Base-by-base conservation (phyloP, 2,113 vertebrate genomes). In the Rhinoderma darwinii region DNA sequence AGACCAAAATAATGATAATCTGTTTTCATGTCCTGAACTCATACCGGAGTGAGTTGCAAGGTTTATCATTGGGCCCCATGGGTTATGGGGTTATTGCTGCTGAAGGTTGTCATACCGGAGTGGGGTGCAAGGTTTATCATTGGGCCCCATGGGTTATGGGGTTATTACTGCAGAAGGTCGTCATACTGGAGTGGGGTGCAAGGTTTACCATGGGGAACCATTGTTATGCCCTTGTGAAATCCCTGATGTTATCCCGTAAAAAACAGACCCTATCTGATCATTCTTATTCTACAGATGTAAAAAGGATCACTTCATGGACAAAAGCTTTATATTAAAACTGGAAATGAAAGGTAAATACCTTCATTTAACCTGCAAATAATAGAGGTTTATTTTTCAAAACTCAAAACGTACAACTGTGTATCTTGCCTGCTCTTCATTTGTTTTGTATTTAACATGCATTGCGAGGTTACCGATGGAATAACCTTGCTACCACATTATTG, bases 401-500 rank as follows among this genome's bases (percentile, higher is more conserved):
- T n/a, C 7, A 63, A 63, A 14, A 63, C n/a, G 27, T 63, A 9
- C 12, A 25, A 73, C 4, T 73, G 43, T 18, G 4, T 51, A 3
- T 50, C 43, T 51, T 50, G 15, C 44, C 1, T 3, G 17, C n/a
- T 50, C 74, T 47, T 20, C 44, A 77, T 43, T 81, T 63, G 78
- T 43, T 41, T 79, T 61, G 78, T 18, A 63, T 63, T 79, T 59
- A 56, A 25, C 77, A 37, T 80, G 20, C 37, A 59, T 32, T 9
- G 32, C 54, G 66, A 72, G 82, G 82, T 83, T 44, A 51, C 66
- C n/a, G 44, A 83, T 51, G 82, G 44, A 83, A 72, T 50, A 50
- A 83, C 82, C 82, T 83, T 83, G 82, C 47, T 83, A 37, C 47
- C 51, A 51, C 41, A 51, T 83, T 72, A 83, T 83, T 83, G 82